phyloP scores from a whole-genome alignment of 2,888 invertebrate species.

The Helicoverpa assulta region DNA sequence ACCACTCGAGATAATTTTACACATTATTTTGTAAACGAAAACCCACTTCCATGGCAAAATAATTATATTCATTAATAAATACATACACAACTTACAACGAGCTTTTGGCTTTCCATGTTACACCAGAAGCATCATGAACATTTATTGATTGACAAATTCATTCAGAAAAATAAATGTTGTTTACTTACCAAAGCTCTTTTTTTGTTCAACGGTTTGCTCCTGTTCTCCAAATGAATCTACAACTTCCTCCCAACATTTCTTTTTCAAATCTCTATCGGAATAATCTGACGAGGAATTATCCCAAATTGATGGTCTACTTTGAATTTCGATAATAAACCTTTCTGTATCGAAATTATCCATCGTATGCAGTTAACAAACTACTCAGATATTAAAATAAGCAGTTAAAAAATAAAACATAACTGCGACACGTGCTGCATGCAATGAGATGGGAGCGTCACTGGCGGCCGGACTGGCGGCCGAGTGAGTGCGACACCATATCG shows the following conservation, averaged over 20 bases:
- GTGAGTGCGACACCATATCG: no score
- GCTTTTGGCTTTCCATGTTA: slow-evolving; percentile 37
- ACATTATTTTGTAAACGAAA: slow-evolving; percentile 41
- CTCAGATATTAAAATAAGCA: slow-evolving; percentile 17
- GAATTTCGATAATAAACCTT: slow-evolving; percentile 52
- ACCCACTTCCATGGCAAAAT: slow-evolving; percentile 42
- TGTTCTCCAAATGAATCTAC: slow-evolving; percentile 45
- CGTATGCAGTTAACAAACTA: slow-evolving; percentile 33
- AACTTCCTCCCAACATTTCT: slow-evolving; percentile 52
- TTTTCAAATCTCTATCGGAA: slow-evolving; percentile 43
- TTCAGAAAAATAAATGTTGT: no score
- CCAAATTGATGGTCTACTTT: slow-evolving; percentile 50
- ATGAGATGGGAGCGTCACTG: no score
- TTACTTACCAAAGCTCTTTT: slow-evolving; percentile 28
- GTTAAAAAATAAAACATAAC: slow-evolving; percentile 13
- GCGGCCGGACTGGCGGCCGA: no score
- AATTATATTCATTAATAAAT: slow-evolving; percentile 23
- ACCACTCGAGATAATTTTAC: slow-evolving; percentile 26
- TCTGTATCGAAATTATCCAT: slow-evolving; percentile 51
- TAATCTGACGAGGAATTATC: slow-evolving; percentile 35
- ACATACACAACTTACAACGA: slow-evolving; percentile 26
- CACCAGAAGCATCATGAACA: slow-evolving; percentile 39
- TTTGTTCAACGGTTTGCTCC: slow-evolving; percentile 44
- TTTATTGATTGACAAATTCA: slow-evolving; percentile 32
- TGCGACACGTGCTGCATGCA: no score